These are phyloP conservation scores for Helleia helle DNA, from an alignment of 2,888 invertebrate species.

Conservation along the genomic window DNA sequence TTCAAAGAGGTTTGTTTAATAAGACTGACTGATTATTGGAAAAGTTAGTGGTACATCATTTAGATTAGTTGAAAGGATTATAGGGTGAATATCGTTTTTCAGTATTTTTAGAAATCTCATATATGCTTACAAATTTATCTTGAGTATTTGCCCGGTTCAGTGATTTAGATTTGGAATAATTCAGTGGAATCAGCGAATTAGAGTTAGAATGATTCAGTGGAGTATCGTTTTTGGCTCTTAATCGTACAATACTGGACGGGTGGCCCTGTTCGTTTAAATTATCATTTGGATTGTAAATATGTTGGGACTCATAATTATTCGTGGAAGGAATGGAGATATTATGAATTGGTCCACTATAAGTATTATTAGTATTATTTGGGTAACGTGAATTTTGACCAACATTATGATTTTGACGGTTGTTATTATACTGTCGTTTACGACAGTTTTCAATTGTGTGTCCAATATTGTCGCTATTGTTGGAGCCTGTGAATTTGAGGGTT, in stretches of 20 bases:
- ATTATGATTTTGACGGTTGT: background rate
- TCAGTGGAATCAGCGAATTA: background rate
- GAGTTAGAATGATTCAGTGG: background rate
- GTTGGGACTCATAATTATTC: too few relatives aligned
- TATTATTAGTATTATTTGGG: background rate
- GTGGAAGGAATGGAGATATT: too few relatives aligned
- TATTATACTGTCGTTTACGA: constrained; percentile 1
- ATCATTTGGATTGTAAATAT: background rate
- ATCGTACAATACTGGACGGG: background rate
- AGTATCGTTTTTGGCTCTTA: background rate
- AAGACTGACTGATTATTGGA: constrained; percentile 12
- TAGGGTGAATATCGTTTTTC: constrained; percentile 5
- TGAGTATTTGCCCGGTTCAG: background rate
- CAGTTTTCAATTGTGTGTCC: background rate
- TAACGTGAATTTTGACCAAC: too few relatives aligned
- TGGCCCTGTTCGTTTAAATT: background rate
- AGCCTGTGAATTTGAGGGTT: too few relatives aligned
- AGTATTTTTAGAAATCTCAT: constrained; percentile 7
- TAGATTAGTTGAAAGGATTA: constrained; percentile 1
- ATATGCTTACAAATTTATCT: background rate
- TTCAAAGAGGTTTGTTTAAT: constrained; percentile 6
- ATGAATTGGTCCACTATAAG: too few relatives aligned
- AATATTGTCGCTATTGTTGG: background rate
- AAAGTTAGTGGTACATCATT: constrained; percentile 7
- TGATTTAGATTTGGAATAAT: background rate